Conservation (phyloP, 1,140 invertebrate species). For the Andricus grossulariae region DNA sequence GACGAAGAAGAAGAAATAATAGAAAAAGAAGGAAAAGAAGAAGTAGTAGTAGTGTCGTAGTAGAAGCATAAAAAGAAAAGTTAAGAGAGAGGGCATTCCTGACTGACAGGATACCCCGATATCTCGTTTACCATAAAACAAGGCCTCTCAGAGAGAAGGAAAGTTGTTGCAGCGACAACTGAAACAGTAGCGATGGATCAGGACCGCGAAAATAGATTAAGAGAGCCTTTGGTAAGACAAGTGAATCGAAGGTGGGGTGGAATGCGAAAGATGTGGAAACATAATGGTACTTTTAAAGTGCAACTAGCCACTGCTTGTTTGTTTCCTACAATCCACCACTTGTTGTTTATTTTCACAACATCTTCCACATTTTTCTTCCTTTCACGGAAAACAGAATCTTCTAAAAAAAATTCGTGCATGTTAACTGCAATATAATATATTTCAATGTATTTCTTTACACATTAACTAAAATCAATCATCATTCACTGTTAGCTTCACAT, state of each 20-base stretch:
- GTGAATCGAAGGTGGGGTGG: constrained; percentile 15
- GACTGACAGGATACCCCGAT: constrained; percentile 18
- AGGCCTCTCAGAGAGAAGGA: constrained; percentile 19
- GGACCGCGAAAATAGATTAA: constrained; percentile 29
- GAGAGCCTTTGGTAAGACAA: constrained; percentile 20
- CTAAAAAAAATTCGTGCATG: too few species aligned
- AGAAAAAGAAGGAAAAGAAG: not conserved
- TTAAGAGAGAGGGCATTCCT: not conserved
- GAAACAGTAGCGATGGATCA: constrained; percentile 23
- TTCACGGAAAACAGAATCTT: too few species aligned
- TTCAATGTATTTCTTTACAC: too few species aligned
- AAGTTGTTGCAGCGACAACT: constrained; percentile 16
- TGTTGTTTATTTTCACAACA: too few species aligned
- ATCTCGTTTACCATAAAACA: constrained; percentile 29
- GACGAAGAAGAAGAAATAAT: not conserved
- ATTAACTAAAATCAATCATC: too few species aligned
- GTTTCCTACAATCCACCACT: too few species aligned
- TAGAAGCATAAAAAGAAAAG: constrained; percentile 19
- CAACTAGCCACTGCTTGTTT: too few species aligned
- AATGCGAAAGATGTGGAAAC: constrained; percentile 16
- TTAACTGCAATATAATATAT: too few species aligned
- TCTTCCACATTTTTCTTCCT: too few species aligned
- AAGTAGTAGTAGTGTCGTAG: constrained; percentile 23
- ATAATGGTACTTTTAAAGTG: not conserved
- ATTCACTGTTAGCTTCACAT: too few species aligned